A percentile compares a stretch with the other conserved stretches of the same genome.
Conservation (phyloP, 2,888 invertebrate species). For the Chorisops tibialis region DNA sequence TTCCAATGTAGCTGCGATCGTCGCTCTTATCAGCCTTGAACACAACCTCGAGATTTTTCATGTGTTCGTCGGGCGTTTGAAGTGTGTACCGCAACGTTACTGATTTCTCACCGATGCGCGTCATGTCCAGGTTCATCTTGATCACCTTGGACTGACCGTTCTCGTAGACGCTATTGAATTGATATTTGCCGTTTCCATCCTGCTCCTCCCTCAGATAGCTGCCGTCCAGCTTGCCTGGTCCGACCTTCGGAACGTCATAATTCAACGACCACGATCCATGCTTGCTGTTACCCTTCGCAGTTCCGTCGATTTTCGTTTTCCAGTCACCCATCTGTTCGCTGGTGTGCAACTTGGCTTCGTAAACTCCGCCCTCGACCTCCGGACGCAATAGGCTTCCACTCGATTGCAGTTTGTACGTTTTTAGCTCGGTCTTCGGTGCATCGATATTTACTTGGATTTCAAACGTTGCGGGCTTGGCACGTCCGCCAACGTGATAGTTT, state of each 20-base stretch:
- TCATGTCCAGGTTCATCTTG: conserved; percentile 46
- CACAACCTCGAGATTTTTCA: conserved; percentile 55
- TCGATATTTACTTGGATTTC: conserved; percentile 54
- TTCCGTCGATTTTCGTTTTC: conserved; percentile 35
- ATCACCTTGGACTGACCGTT: conserved; percentile 49
- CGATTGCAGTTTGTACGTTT: conserved; percentile 45
- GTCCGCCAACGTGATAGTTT: conserved; percentile 45
- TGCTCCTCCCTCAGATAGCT: conserved; percentile 40
- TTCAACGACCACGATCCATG: conserved; percentile 39
- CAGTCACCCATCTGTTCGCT: conserved; percentile 38
- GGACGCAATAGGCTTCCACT: conserved; percentile 46
- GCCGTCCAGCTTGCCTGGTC: conserved; percentile 42
- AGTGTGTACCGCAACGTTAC: conserved; percentile 51
- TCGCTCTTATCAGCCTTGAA: conserved; percentile 46
- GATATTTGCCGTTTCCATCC: conserved; percentile 37
- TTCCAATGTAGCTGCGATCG: conserved; percentile 50
- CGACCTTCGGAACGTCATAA: conserved; percentile 29
- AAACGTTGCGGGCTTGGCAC: conserved; percentile 53
- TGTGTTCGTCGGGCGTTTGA: conserved; percentile 54
- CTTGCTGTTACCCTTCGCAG: conserved; percentile 38
- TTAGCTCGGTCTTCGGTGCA: conserved; percentile 59
- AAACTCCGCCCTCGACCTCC: conserved; percentile 34
- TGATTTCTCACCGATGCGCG: conserved; percentile 46
- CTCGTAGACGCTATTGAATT: conserved; percentile 40
- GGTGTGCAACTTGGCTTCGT: conserved; percentile 37